Evolutionary conservation across 2,113 vertebrate species (phyloP), one percentile per base, ranked within the genome.

Genomic region (Centropus bengalensis): DNA sequence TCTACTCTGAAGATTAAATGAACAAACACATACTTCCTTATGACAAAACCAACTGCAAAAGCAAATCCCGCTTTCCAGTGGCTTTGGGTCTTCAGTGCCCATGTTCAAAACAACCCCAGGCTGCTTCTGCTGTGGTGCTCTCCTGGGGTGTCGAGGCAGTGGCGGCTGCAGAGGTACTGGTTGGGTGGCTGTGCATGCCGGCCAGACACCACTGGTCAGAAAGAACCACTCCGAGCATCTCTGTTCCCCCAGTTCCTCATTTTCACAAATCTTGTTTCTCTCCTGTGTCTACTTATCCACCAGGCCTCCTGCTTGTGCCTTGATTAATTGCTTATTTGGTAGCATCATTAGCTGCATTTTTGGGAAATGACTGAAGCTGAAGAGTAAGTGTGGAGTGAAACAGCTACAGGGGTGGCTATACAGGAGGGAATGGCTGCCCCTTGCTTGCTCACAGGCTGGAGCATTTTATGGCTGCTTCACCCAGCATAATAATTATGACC

Each of bases 151-250:
- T 3, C 0, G 3, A 67, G 68, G 49, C 13, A 49, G 40, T 33
- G 42, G 47, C 42, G 20, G 15, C 3, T 77, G 73, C 2, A 14
- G 51, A 47, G n/a, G 23, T 19, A 8, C 28, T 12, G n/a, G 21
- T 26, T 12, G 5, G 5, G 27, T 32, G 56, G 27, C n/a, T 0
- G 0, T 1, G 2, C 1, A 2, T 51, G 21, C 55, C 4, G 7
- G 18, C 68, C 49, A 32, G 56, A 26, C 7, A 12, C 15, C 9
- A 9, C 44, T 0, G 12, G 4, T 28, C 60, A 55, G 76, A 68
- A 21, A 8, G 12, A 36, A 36, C 36, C 24, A 5, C 5, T 40
- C 36, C 0, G 2, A 26, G 10, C 30, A 47, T 9, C 40, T 60
- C 49, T 47, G 9, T 36, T 55, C 45, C 36, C 80, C 63, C 24